A percentile compares a stretch with the other conserved stretches of the same genome.
Conservation (phyloP, 2,113 vertebrate species). For the Odocoileus virginianus region DNA sequence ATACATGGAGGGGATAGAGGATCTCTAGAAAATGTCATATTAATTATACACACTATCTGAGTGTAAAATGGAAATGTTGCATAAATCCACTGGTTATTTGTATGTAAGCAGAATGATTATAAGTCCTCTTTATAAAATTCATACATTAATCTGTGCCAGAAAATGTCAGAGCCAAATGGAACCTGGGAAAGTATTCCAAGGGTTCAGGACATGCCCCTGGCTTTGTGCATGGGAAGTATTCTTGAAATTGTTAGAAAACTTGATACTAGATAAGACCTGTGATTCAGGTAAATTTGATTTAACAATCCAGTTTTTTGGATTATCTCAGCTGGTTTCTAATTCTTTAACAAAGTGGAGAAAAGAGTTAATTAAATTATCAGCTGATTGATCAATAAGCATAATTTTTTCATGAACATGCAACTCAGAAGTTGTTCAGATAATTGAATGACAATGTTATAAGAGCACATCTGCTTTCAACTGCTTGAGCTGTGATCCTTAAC, state of each 20-base stretch:
- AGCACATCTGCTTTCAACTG: not conserved
- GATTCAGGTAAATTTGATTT: not conserved
- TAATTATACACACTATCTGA: not conserved
- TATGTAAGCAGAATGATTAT: not conserved
- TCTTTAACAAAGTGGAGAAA: not conserved
- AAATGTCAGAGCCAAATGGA: not conserved
- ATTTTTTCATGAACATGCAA: not conserved
- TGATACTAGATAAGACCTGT: not conserved
- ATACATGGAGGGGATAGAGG: not conserved
- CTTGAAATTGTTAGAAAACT: not conserved
- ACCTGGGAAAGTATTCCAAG: no score
- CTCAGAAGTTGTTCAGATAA: not conserved
- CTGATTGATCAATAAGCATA: not conserved
- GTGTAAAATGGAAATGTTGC: not conserved
- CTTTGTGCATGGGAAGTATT: not conserved
- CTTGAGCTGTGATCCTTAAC: not conserved
- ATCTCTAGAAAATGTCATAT: not conserved
- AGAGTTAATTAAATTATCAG: not conserved
- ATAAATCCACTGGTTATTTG: not conserved
- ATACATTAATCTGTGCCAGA: not conserved
- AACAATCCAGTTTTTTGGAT: not conserved
- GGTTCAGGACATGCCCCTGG: not conserved
- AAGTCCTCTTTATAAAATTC: not conserved
- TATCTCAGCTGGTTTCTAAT: not conserved
- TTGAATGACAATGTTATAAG: not conserved